A percentile compares a stretch with the other conserved stretches of the same genome.
Evolutionary conservation across 1,140 invertebrate genomes (phyloP).

Genomic region (Antheraea pernyi): DNA sequence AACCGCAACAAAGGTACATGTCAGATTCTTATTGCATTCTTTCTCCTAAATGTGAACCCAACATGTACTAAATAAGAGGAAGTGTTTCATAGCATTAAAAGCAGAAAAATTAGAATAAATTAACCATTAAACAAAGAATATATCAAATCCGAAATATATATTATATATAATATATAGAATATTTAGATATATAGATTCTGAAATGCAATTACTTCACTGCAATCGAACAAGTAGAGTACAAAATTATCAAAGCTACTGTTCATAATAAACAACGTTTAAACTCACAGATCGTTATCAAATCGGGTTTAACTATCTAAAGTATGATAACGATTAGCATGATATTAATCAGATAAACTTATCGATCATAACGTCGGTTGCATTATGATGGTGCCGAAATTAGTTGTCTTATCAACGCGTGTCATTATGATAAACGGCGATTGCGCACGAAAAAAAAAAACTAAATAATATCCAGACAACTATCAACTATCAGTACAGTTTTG

Average conservation of each 20-base stretch:
- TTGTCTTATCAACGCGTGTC: slow-evolving; percentile 19
- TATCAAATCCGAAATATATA: too few species aligned
- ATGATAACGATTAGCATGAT: background rate
- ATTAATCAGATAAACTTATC: slow-evolving; percentile 17
- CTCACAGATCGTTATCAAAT: background rate
- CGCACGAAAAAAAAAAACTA: slow-evolving; percentile 12
- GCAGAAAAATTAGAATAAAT: too few species aligned
- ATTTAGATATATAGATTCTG: too few species aligned
- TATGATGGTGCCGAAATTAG: slow-evolving; percentile 21
- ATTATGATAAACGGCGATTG: slow-evolving; percentile 16
- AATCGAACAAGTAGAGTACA: background rate
- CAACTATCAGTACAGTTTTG: background rate
- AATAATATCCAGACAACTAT: background rate
- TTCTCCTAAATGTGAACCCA: too few species aligned
- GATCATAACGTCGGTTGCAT: slow-evolving; percentile 12
- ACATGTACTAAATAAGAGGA: too few species aligned
- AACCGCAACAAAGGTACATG: too few species aligned
- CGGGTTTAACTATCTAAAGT: background rate
- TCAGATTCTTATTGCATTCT: too few species aligned
- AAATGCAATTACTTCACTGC: background rate
- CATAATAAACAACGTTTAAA: background rate
- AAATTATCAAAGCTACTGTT: slow-evolving; percentile 7
- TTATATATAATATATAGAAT: too few species aligned
- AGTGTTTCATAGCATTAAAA: too few species aligned
- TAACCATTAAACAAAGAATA: too few species aligned